These are phyloP conservation scores for Choristoneura fumiferana DNA, from an alignment of 1,140 invertebrate genomes.

Conservation along the genomic window DNA sequence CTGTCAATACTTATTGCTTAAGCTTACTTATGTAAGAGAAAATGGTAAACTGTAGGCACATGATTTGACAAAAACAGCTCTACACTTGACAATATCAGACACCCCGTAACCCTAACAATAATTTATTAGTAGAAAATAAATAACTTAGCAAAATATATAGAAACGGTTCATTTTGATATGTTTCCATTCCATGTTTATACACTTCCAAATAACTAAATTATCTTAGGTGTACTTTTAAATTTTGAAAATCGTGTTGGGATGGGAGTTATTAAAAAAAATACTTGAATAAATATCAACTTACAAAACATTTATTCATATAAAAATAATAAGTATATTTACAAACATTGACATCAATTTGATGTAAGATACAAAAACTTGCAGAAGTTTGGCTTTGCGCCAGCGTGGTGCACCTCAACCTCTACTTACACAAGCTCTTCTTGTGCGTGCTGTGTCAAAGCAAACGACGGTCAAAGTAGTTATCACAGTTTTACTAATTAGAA, in stretches of 20 bases:
- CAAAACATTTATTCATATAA: slow-evolving; percentile 53
- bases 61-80: slow-evolving; percentile 26
- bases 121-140: too few species aligned
- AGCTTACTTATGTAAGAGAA: neutral
- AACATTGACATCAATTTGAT: slow-evolving; percentile 69
- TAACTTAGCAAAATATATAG: too few species aligned
- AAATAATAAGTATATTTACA: slow-evolving; percentile 61
- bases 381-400: slow-evolving; percentile 41
- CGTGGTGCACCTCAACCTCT: slow-evolving; percentile 21
- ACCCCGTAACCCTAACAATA: too few species aligned
- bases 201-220: too few species aligned
- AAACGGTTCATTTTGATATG: too few species aligned
- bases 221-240: too few species aligned
- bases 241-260: too few species aligned
- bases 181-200: too few species aligned
- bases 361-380: slow-evolving; percentile 55
- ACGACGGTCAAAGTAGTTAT: too few species aligned
- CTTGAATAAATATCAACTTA: slow-evolving; percentile 23
- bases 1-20: slow-evolving; percentile 28
- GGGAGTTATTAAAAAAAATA: too few species aligned
- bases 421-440: neutral
- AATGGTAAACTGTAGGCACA: slow-evolving; percentile 25
- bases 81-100: too few species aligned
- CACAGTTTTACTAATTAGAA: too few species aligned
- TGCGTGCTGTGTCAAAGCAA: neutral